phyloP scores from a whole-genome alignment of 2,888 invertebrate genomes.

The Trichogramma dendrolimi region DNA sequence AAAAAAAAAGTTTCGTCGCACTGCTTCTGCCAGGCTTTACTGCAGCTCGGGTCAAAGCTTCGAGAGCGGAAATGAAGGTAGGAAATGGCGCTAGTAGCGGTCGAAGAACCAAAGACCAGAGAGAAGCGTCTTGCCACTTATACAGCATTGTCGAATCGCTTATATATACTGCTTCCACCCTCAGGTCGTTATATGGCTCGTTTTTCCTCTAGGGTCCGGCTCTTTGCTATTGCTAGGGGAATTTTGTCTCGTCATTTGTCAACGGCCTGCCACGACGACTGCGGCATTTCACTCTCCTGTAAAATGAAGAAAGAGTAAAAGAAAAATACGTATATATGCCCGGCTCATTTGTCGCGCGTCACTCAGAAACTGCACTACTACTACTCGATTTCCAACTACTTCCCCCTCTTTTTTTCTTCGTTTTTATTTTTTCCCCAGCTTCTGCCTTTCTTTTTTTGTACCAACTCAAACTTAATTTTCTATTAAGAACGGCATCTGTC shows the following conservation, averaged over 20 bases:
- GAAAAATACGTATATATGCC: not conserved
- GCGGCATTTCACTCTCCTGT: not conserved
- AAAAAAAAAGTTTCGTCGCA: not conserved
- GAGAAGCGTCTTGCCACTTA: slow-evolving; percentile 20
- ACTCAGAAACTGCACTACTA: slow-evolving; percentile 1
- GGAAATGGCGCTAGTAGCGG: not conserved
- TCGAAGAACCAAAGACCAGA: not conserved
- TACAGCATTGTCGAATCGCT: not conserved
- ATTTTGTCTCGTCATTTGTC: slow-evolving; percentile 20
- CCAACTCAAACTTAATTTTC: slow-evolving; percentile 27
- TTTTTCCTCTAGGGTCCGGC: too few relatives aligned
- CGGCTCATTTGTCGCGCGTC: slow-evolving; percentile 25
- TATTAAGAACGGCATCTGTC: slow-evolving; percentile 2
- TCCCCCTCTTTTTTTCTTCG: too few relatives aligned
- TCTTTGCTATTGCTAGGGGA: not conserved
- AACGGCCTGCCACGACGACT: slow-evolving; percentile 8
- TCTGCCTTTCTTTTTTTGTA: slow-evolving; percentile 14
- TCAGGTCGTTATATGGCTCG: too few relatives aligned
- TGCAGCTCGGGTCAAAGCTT: too few relatives aligned
- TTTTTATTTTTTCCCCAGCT: too few relatives aligned
- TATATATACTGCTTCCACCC: too few relatives aligned
- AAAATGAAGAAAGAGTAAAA: slow-evolving; percentile 3
- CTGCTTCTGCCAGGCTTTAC: too few relatives aligned
- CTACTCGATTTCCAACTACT: too few relatives aligned
- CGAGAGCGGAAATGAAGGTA: not conserved